These are phyloP conservation scores for Gryllus bimaculatus DNA, from an alignment of 1,140 invertebrate genomes.

Conservation along the genomic window DNA sequence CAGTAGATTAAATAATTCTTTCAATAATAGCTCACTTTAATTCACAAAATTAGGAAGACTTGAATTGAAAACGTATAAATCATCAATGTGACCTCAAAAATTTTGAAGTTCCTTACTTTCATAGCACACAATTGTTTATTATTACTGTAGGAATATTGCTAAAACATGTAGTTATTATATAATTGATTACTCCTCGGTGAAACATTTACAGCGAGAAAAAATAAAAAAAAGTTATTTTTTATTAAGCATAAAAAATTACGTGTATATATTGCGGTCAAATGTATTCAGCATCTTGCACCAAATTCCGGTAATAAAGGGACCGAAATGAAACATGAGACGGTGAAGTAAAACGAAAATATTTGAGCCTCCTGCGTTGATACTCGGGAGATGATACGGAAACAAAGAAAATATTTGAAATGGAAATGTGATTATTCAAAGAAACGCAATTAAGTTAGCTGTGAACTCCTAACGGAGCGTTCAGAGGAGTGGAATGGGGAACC, in stretches of 20 bases:
- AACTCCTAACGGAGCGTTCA: not conserved
- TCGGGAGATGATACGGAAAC: not conserved
- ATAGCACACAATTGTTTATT: no score
- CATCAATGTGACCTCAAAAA: no score
- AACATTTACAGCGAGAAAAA: not conserved
- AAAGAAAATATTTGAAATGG: slow-evolving; percentile 6
- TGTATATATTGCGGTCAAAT: not conserved
- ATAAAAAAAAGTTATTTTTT: not conserved
- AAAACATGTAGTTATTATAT: no score
- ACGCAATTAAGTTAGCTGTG: slow-evolving; percentile 1
- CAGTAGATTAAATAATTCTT: no score
- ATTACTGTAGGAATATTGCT: no score
- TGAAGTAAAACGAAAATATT: not conserved
- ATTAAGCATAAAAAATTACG: not conserved
- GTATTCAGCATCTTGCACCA: no score
- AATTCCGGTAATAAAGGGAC: not conserved
- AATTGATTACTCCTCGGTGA: no score
- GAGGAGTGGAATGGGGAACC: not conserved
- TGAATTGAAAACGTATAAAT: no score
- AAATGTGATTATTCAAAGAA: not conserved
- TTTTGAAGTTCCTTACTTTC: no score
- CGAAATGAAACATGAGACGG: not conserved
- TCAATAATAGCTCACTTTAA: no score
- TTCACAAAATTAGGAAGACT: no score
- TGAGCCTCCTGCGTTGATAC: not conserved